phyloP scores from a whole-genome alignment of 2,888 invertebrate species.

The Linnaemya vulpina region DNA sequence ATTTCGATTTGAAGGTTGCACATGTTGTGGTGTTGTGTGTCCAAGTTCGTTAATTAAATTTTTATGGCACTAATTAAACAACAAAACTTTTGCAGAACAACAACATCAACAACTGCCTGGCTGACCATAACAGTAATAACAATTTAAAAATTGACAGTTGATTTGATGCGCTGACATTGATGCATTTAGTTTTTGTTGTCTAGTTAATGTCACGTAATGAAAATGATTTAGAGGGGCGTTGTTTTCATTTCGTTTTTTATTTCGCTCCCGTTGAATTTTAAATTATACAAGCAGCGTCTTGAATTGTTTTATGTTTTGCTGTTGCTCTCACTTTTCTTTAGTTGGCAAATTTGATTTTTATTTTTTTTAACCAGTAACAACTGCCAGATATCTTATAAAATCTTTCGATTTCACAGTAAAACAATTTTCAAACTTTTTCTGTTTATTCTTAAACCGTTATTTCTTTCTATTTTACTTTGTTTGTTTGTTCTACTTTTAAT shows the following conservation, averaged over 20 bases:
- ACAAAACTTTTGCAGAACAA: slow-evolving; percentile 12
- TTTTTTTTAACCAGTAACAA: slow-evolving; percentile 15
- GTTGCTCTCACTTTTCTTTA: slow-evolving; percentile 16
- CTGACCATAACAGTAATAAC: not conserved
- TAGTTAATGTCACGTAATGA: not conserved
- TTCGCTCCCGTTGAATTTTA: slow-evolving; percentile 38
- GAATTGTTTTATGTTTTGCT: slow-evolving; percentile 18
- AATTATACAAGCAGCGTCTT: slow-evolving; percentile 54
- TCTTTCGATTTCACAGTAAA: slow-evolving; percentile 47
- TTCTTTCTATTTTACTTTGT: slow-evolving; percentile 25
- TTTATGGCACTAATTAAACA: slow-evolving; percentile 50
- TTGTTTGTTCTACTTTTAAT: slow-evolving; percentile 11
- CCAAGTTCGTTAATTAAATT: slow-evolving; percentile 17
- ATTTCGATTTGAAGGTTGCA: not conserved
- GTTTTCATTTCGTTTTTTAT: slow-evolving; percentile 33
- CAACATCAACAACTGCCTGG: slow-evolving; percentile 37
- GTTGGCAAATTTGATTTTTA: slow-evolving; percentile 22
- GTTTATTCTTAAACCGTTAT: slow-evolving; percentile 50
- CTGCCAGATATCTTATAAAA: slow-evolving; percentile 31
- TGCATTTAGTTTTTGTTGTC: slow-evolving; percentile 22
- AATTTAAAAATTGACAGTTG: slow-evolving; percentile 28
- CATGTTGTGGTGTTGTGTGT: not conserved
- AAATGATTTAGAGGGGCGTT: slow-evolving; percentile 49
- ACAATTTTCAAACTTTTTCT: slow-evolving; percentile 19
- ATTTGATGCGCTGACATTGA: slow-evolving; percentile 30